A percentile compares a stretch with the other conserved stretches of the same genome.
Conservation (phyloP, 2,888 invertebrate genomes). For the Dorcus parallelipipedus region DNA sequence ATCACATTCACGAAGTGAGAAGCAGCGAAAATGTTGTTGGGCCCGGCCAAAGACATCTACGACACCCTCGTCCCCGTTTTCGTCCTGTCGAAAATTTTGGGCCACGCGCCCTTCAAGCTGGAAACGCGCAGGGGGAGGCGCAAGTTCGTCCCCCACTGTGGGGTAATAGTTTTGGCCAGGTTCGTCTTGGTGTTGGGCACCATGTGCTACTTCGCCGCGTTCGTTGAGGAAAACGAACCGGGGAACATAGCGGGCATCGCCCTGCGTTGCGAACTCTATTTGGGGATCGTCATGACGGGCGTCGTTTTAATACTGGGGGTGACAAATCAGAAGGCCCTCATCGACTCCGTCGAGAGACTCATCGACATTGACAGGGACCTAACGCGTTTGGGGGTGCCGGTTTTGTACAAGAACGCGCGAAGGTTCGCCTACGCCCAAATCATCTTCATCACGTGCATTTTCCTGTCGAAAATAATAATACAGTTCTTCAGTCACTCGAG, state of each 20-base stretch:
- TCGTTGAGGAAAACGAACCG: conserved; percentile 19
- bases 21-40: too few relatives aligned
- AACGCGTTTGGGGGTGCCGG: conserved; percentile 13
- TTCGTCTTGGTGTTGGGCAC: conserved; percentile 17
- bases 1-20: too few relatives aligned
- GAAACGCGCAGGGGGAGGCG: conserved; percentile 13
- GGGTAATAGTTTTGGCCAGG: conserved; percentile 15
- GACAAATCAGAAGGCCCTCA: conserved; percentile 21
- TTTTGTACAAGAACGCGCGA: conserved; percentile 25
- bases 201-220: conserved; percentile 20
- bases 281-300: conserved; percentile 24
- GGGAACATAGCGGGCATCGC: conserved; percentile 25
- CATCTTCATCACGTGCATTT: conserved; percentile 19
- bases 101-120: conserved; percentile 27
- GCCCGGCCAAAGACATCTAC: conserved; percentile 23
- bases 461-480: conserved; percentile 20
- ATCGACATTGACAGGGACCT: conserved; percentile 19
- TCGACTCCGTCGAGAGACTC: conserved; percentile 19
- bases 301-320: conserved; percentile 21
- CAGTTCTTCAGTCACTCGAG: conserved; percentile 19
- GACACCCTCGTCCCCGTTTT: conserved; percentile 24
- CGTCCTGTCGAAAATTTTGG: conserved; percentile 28
- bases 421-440: conserved; percentile 22
- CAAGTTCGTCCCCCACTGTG: conserved; percentile 16
- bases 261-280: conserved; percentile 26